A percentile compares a stretch with the other conserved stretches of the same genome.
phyloP scores from a whole-genome alignment of 2,113 vertebrate genomes.

The Trochalopteron elliotii region DNA sequence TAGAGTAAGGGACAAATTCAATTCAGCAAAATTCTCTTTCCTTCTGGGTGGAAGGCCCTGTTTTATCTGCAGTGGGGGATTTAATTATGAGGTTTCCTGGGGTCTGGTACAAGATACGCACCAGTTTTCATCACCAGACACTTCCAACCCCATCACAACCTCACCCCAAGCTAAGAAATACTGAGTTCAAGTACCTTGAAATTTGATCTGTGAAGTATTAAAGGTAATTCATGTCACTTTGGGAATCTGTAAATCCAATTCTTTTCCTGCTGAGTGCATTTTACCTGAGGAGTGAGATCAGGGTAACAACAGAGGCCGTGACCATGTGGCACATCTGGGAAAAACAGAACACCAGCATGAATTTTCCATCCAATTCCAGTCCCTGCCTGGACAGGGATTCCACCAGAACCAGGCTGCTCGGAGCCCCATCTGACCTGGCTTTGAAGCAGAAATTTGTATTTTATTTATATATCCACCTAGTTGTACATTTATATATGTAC shows the following conservation, averaged over 20 bases:
- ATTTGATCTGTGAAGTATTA: background rate
- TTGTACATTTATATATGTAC: background rate
- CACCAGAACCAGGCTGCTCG: background rate
- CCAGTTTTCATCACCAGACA: background rate
- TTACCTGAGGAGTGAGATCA: background rate
- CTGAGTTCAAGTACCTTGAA: background rate
- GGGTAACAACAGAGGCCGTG: background rate
- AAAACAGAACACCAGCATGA: background rate
- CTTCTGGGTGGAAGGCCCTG: background rate
- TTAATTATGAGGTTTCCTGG: background rate
- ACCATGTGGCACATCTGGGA: background rate
- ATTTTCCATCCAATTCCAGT: background rate
- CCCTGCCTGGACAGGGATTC: background rate
- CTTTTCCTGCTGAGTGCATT: background rate
- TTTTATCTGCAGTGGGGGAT: accelerated
- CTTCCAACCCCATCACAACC: background rate
- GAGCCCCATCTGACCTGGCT: no score
- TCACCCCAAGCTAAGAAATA: background rate
- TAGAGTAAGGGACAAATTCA: background rate
- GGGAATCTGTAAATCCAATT: background rate
- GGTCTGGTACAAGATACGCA: background rate
- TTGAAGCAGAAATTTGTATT: background rate
- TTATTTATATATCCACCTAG: background rate
- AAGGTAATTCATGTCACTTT: background rate
- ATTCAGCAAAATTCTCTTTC: background rate